phyloP scores from a whole-genome alignment of 1,140 invertebrate genomes.

The Philotrypesis tridentata region DNA sequence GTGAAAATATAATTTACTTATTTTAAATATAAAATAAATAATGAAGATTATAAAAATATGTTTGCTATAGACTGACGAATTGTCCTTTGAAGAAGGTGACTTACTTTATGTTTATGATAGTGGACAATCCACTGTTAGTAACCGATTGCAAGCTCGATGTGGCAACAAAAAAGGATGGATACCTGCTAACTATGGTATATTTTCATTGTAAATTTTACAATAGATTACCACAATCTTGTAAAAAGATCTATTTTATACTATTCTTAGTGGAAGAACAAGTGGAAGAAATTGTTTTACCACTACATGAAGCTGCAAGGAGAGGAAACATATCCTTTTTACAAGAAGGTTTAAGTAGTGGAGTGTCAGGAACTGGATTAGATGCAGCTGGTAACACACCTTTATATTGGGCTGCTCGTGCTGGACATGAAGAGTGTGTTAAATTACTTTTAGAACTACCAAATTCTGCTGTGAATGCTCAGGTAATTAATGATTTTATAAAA shows the following conservation, averaged over 20 bases:
- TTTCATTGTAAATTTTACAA: background rate
- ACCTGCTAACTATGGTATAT: slow-evolving; percentile 80
- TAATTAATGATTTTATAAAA: slow-evolving; percentile 53
- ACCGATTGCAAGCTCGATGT: slow-evolving; percentile 81
- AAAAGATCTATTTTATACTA: slow-evolving; percentile 16
- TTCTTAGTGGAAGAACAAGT: slow-evolving; percentile 77
- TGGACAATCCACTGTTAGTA: slow-evolving; percentile 67
- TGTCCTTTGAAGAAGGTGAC: slow-evolving; percentile 81
- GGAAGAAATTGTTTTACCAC: slow-evolving; percentile 78
- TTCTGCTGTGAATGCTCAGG: slow-evolving; percentile 72
- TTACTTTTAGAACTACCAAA: slow-evolving; percentile 71
- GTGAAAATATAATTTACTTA: slow-evolving; percentile 51
- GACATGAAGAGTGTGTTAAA: slow-evolving; percentile 75
- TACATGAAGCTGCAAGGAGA: slow-evolving; percentile 83
- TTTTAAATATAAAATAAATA: slow-evolving; percentile 3
- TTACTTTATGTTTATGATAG: slow-evolving; percentile 79
- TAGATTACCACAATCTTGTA: background rate
- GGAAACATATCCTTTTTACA: slow-evolving; percentile 79
- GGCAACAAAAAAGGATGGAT: slow-evolving; percentile 77
- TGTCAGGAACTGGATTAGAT: slow-evolving; percentile 82
- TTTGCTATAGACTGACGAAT: slow-evolving; percentile 65
- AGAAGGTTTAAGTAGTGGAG: slow-evolving; percentile 79
- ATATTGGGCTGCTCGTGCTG: slow-evolving; percentile 81
- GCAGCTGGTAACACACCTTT: slow-evolving; percentile 81
- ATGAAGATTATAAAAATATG: slow-evolving; percentile 8